Conservation (phyloP, 1,140 invertebrate genomes). For the Himalopsyche phryganea region DNA sequence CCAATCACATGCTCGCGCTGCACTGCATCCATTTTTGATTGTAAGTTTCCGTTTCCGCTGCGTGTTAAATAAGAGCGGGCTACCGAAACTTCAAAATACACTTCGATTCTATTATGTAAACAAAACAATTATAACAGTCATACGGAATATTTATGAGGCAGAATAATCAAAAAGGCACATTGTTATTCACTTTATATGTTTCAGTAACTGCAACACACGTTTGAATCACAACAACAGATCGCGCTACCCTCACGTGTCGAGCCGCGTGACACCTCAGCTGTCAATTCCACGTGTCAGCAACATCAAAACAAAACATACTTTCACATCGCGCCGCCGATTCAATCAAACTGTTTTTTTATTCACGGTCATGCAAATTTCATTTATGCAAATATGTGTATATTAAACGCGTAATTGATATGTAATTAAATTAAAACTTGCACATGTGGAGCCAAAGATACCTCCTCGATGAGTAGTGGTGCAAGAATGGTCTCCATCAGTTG, state of each 20-base stretch:
- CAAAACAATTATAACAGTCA: not conserved
- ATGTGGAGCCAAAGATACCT: constrained; percentile 14
- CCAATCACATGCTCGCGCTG: not conserved
- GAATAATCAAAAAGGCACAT: not conserved
- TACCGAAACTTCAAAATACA: not conserved
- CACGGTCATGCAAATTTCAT: not conserved
- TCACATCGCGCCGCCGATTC: constrained; percentile 1
- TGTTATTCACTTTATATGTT: too few species aligned
- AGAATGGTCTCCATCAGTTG: constrained; percentile 32
- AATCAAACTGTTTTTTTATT: not conserved
- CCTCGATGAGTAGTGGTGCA: constrained; percentile 26
- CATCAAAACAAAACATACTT: constrained; percentile 12
- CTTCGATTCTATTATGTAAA: not conserved
- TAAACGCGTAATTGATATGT: not conserved
- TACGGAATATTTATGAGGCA: not conserved
- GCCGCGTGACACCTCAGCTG: constrained; percentile 13
- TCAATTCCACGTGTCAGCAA: constrained; percentile 16
- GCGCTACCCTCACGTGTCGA: not conserved
- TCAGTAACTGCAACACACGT: too few species aligned
- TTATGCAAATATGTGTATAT: constrained; percentile 1
- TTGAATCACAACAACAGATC: too few species aligned
- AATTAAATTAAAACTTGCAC: not conserved
- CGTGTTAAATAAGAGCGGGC: too few species aligned
- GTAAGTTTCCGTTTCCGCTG: constrained; percentile 3
- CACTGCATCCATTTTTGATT: constrained; percentile 9